Evolutionary conservation across 2,888 invertebrate species (phyloP).

Genomic region (Hypercompe scribonia): DNA sequence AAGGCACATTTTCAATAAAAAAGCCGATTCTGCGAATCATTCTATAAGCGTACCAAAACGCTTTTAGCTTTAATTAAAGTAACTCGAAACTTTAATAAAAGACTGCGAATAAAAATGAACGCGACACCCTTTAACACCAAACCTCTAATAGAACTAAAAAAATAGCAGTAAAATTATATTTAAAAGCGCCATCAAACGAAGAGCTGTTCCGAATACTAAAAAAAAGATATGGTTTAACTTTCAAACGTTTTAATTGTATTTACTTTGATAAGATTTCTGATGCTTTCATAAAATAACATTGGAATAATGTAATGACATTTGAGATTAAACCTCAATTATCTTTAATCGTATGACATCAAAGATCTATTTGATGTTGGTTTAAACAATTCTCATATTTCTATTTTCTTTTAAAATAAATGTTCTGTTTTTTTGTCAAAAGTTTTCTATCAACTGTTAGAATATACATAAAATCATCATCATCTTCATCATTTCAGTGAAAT

Average conservation of each 20-base stretch:
- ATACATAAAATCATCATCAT: too few species aligned
- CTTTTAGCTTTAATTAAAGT: slow-evolving; percentile 19
- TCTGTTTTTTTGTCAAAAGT: not conserved
- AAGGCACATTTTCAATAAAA: not conserved
- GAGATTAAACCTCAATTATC: not conserved
- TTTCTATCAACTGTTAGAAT: not conserved
- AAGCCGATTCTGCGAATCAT: not conserved
- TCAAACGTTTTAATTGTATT: slow-evolving; percentile 1
- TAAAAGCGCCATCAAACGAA: slow-evolving; percentile 8
- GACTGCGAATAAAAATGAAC: slow-evolving; percentile 7
- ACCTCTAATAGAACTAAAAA: slow-evolving; percentile 10
- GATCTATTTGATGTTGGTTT: not conserved
- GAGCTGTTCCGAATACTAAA: slow-evolving; percentile 2
- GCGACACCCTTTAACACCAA: slow-evolving; percentile 9
- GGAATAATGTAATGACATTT: not conserved
- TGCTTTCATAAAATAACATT: not conserved
- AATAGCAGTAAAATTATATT: slow-evolving; percentile 12
- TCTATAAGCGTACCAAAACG: not conserved
- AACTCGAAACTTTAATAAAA: slow-evolving; percentile 4
- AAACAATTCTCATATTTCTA: not conserved
- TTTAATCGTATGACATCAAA: not conserved
- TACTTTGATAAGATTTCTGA: not conserved
- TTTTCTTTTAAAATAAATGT: not conserved
- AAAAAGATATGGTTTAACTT: not conserved
- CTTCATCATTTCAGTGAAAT: too few species aligned